These are phyloP conservation scores for Gobio gobio DNA, from an alignment of 2,113 vertebrate species.

Conservation along the genomic window DNA sequence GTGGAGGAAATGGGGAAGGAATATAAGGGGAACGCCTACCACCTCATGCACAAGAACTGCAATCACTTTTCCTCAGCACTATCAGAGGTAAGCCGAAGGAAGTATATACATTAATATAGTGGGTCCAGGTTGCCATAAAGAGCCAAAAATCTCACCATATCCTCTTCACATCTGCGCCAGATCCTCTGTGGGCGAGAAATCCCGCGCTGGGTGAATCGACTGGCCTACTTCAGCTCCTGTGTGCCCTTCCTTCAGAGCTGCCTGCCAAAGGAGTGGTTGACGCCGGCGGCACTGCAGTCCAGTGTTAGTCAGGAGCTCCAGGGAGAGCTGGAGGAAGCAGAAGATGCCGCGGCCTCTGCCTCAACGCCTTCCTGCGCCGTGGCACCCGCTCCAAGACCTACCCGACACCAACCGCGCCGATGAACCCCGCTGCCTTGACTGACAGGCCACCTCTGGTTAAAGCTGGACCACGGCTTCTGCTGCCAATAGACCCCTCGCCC, in stretches of 20 bases:
- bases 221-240: constrained; percentile 99
- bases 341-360: constrained; percentile 87
- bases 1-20: constrained; percentile 98
- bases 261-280: constrained; percentile 98
- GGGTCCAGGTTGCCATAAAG: not conserved
- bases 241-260: constrained; percentile 99
- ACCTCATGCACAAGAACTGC: constrained; percentile 99
- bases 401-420: constrained; percentile 87
- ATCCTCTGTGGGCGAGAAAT: constrained; percentile 97
- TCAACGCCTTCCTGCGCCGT: constrained; percentile 74
- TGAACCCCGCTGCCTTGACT: constrained; percentile 67
- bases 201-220: constrained; percentile 97
- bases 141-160: not conserved
- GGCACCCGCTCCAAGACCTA: constrained; percentile 76
- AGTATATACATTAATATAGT: not conserved
- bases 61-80: constrained; percentile 98
- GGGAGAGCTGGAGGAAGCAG: constrained; percentile 91
- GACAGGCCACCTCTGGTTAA: constrained; percentile 10
- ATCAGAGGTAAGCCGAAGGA: constrained; percentile 83
- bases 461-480: constrained; percentile 42
- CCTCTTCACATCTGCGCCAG: constrained; percentile 64
- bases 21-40: constrained; percentile 97
- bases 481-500: constrained; percentile 42
- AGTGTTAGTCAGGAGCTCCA: constrained; percentile 98
- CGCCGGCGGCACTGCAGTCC: constrained; percentile 94